A percentile compares a stretch with the other conserved stretches of the same genome.
Evolutionary conservation across 2,888 invertebrate species (phyloP).

Genomic region (Acronicta aceris): DNA sequence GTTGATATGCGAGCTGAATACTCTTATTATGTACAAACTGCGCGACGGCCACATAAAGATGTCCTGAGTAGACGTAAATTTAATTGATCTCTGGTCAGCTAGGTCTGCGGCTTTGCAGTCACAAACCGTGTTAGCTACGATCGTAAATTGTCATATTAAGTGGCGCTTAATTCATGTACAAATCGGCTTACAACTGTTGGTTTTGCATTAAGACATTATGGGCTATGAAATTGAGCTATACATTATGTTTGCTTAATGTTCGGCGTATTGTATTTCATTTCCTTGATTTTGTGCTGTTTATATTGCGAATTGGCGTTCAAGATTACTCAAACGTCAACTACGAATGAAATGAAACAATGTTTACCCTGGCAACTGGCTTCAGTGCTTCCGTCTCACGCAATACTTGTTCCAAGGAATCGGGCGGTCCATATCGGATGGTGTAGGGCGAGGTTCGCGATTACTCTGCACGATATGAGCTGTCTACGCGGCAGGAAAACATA

Average conservation of each 20-base stretch:
- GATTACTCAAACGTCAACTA: constrained; percentile 37
- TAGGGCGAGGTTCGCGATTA: constrained; percentile 71
- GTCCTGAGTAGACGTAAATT: constrained; percentile 72
- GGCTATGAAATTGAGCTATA: constrained; percentile 69
- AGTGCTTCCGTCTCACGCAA: constrained; percentile 67
- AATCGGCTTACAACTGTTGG: constrained; percentile 75
- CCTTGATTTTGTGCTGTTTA: constrained; percentile 53
- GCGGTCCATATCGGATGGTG: constrained; percentile 60
- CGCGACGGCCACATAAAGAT: constrained; percentile 71
- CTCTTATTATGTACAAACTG: no score
- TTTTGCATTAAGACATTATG: constrained; percentile 70
- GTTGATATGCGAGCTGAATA: no score
- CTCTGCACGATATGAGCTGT: constrained; percentile 70
- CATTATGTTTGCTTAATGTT: constrained; percentile 49
- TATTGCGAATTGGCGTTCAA: constrained; percentile 35
- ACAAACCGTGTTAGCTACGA: constrained; percentile 65
- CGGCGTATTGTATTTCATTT: constrained; percentile 59
- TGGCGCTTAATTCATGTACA: constrained; percentile 73
- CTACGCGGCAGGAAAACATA: constrained; percentile 68
- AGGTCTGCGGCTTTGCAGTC: constrained; percentile 58
- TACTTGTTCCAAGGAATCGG: constrained; percentile 55
- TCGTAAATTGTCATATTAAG: constrained; percentile 80
- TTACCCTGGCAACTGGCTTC: constrained; percentile 49
- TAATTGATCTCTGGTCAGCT: constrained; percentile 72
- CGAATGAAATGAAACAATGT: constrained; percentile 49